phyloP scores from a whole-genome alignment of 2,888 invertebrate genomes.

The Lutraria lutraria region DNA sequence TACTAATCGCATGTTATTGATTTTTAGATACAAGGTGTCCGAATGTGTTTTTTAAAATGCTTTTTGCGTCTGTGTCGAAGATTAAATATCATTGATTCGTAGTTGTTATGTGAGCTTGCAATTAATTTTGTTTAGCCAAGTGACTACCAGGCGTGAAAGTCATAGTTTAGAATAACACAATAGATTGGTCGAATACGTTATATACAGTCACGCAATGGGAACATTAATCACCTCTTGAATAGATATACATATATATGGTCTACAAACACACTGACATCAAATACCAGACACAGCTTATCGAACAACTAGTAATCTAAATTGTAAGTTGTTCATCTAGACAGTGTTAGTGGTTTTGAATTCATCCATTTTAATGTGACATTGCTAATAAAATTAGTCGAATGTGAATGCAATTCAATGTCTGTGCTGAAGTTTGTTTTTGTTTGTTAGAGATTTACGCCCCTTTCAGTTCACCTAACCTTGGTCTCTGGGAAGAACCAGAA shows the following conservation, averaged over 20 bases:
- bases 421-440: no score
- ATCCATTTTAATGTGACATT: not conserved
- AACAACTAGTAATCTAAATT: no score
- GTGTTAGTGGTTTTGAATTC: not conserved
- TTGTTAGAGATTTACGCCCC: no score
- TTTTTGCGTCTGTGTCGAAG: not conserved
- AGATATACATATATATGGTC: not conserved
- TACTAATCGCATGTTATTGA: not conserved
- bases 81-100: not conserved
- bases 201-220: not conserved
- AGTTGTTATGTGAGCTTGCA: not conserved
- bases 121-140: not conserved
- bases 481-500: no score
- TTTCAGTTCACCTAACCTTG: no score
- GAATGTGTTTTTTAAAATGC: not conserved
- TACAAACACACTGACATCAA: no score
- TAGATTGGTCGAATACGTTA: not conserved
- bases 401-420: no score
- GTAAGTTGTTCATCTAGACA: not conserved
- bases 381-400: no score
- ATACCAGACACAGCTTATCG: no score
- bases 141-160: not conserved
- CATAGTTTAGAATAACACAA: not conserved
- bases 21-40: not conserved
- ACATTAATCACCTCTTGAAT: not conserved